Conservation (phyloP, 2,888 invertebrate genomes). For the Archaeoteleia sp. region DNA sequence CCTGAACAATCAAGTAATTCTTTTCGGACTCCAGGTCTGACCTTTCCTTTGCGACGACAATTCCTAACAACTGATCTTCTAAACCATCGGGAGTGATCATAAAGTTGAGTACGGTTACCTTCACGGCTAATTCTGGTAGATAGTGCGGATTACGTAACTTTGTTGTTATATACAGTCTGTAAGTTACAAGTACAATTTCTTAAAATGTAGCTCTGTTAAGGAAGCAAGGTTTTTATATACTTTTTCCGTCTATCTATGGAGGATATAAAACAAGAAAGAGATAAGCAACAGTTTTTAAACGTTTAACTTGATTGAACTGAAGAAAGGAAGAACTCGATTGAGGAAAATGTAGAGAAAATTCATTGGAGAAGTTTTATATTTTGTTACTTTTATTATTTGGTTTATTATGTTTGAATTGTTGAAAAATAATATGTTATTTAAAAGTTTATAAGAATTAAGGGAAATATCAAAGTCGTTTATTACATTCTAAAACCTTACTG, state of each 20-base stretch:
- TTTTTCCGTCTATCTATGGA: too few species aligned
- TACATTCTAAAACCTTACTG: too few species aligned
- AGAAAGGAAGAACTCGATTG: too few species aligned
- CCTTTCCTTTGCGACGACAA: conserved; percentile 93
- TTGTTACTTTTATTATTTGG: too few species aligned
- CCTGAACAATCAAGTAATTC: conserved; percentile 89
- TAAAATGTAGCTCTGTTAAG: neutral
- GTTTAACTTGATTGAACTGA: too few species aligned
- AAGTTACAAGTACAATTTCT: conserved; percentile 8
- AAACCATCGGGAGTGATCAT: conserved; percentile 93
- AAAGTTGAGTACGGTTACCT: conserved; percentile 93
- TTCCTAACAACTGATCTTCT: conserved; percentile 91
- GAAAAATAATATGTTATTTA: too few species aligned
- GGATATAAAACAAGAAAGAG: neutral
- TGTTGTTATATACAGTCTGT: conserved; percentile 93
- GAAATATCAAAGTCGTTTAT: too few species aligned
- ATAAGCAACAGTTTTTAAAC: too few species aligned
- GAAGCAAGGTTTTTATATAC: neutral
- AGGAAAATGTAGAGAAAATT: too few species aligned
- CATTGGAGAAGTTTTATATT: too few species aligned
- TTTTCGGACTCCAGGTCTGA: conserved; percentile 95
- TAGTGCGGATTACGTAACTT: conserved; percentile 96
- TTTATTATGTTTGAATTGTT: too few species aligned
- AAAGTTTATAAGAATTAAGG: too few species aligned
- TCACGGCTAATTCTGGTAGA: conserved; percentile 93